Percentiles rank a stretch among this genome's conserved stretches.
These are phyloP conservation scores for Episyrphus balteatus DNA, from an alignment of 1,140 invertebrate genomes.

Conservation along the genomic window DNA sequence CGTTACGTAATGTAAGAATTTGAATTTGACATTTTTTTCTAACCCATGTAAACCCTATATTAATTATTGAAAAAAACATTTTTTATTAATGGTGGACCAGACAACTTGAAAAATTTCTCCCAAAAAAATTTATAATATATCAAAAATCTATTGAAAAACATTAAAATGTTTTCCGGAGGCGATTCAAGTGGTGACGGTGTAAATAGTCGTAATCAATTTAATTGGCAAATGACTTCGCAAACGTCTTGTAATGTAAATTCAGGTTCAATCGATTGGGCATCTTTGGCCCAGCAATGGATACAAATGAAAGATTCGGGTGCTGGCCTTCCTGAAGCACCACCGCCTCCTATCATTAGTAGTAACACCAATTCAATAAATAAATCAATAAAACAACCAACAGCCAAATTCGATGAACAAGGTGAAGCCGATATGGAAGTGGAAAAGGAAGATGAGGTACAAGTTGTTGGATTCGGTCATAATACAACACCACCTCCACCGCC, in stretches of 20 bases:
- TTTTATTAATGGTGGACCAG: too few species aligned
- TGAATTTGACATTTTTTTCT: too few species aligned
- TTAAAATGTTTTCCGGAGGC: conserved; percentile 22
- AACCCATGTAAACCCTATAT: too few species aligned
- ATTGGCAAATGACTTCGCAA: conserved; percentile 47
- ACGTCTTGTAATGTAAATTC: conserved; percentile 28
- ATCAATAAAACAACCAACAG: conserved; percentile 1
- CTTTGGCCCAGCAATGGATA: conserved; percentile 94
- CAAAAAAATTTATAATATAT: too few species aligned
- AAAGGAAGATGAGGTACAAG: conserved; percentile 36
- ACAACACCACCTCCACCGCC: conserved; percentile 24
- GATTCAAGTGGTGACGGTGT: conserved; percentile 25
- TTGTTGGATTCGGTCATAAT: conserved; percentile 1
- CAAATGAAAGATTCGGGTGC: conserved; percentile 76
- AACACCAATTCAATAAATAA: conserved; percentile 10
- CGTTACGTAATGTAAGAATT: too few species aligned
- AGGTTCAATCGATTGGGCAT: conserved; percentile 84
- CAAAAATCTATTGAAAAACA: conserved; percentile 12
- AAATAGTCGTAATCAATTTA: conserved; percentile 43
- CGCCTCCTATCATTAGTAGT: conserved; percentile 18
- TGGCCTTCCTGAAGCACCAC: conserved; percentile 15
- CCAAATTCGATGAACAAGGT: conserved; percentile 46
- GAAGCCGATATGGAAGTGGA: conserved; percentile 79
- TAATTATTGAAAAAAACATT: too few species aligned
- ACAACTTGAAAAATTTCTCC: too few species aligned